Conservation (phyloP, 1,140 invertebrate genomes). For the Glomeris maerens region DNA sequence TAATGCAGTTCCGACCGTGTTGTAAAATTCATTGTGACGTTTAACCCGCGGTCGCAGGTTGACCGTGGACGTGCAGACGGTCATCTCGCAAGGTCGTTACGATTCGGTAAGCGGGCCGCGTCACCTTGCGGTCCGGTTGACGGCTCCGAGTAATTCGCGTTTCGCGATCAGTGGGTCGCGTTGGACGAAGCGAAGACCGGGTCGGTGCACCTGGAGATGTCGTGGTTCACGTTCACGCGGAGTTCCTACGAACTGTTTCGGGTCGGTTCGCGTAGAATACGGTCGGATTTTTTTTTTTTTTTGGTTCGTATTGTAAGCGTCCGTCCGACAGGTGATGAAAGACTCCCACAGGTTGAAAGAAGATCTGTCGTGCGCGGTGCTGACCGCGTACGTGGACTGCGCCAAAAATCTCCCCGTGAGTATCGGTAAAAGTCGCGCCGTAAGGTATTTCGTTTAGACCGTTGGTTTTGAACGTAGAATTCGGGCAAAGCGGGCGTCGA, state of each 20-base stretch:
- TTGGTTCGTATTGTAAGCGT: background rate
- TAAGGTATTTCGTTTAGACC: background rate
- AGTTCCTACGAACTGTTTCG: conserved; percentile 4
- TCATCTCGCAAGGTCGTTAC: too few species aligned
- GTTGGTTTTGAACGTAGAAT: background rate
- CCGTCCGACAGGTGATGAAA: background rate
- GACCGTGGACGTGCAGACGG: too few species aligned
- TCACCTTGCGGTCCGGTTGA: too few species aligned
- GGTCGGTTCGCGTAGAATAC: background rate
- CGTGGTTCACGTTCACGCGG: conserved; percentile 56
- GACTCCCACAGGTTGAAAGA: conserved; percentile 9
- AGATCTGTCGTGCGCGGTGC: conserved; percentile 34
- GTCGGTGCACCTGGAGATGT: conserved; percentile 68
- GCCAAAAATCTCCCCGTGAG: conserved; percentile 76
- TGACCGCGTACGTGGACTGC: conserved; percentile 76
- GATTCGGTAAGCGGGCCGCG: too few species aligned
- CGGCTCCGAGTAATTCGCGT: background rate
- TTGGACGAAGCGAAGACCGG: conserved; percentile 88
- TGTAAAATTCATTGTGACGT: too few species aligned
- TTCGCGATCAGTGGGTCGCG: conserved; percentile 67
- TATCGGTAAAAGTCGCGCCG: conserved; percentile 13
- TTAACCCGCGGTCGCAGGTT: too few species aligned
- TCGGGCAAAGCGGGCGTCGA: background rate
- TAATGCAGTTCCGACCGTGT: too few species aligned
- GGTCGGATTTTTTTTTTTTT: conserved; percentile 4